Percentiles rank a stretch among this genome's conserved stretches.
Conservation (phyloP, 2,888 invertebrate species). For the Sesia bembeciformis region DNA sequence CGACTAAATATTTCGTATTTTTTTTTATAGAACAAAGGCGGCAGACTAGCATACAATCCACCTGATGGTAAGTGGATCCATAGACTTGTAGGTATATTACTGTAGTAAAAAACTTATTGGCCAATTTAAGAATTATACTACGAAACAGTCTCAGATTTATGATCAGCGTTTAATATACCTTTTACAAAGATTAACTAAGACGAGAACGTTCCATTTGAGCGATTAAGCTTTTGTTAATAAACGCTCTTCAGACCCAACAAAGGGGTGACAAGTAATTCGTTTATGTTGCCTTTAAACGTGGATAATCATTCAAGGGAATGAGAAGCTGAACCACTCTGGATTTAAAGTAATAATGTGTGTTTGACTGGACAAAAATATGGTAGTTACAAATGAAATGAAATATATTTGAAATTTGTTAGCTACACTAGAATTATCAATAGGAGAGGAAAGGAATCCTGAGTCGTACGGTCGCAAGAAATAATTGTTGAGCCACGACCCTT, state of each 20-base stretch:
- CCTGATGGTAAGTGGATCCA: neutral
- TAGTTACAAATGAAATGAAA: too few relatives aligned
- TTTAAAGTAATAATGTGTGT: too few relatives aligned
- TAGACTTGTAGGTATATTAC: neutral
- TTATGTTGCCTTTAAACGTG: constrained; percentile 28
- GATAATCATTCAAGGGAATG: too few relatives aligned
- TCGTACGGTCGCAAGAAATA: too few relatives aligned
- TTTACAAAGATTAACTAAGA: constrained; percentile 47
- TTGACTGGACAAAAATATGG: too few relatives aligned
- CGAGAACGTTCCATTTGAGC: constrained; percentile 48
- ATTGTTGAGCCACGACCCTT: too few relatives aligned
- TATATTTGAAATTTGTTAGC: too few relatives aligned
- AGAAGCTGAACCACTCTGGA: too few relatives aligned
- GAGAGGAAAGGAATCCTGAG: too few relatives aligned
- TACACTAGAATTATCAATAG: too few relatives aligned
- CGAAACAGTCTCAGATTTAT: constrained; percentile 45
- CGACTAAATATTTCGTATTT: neutral
- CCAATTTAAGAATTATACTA: neutral
- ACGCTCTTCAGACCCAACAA: constrained; percentile 42
- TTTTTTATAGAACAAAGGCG: neutral
- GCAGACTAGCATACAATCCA: neutral
- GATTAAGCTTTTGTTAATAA: constrained; percentile 65
- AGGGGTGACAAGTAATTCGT: constrained; percentile 61
- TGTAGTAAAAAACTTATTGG: neutral
- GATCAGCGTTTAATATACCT: constrained; percentile 40